A percentile compares a stretch with the other conserved stretches of the same genome.
Conservation (phyloP, 1,140 invertebrate genomes). For the Diorhabda sublineata region DNA sequence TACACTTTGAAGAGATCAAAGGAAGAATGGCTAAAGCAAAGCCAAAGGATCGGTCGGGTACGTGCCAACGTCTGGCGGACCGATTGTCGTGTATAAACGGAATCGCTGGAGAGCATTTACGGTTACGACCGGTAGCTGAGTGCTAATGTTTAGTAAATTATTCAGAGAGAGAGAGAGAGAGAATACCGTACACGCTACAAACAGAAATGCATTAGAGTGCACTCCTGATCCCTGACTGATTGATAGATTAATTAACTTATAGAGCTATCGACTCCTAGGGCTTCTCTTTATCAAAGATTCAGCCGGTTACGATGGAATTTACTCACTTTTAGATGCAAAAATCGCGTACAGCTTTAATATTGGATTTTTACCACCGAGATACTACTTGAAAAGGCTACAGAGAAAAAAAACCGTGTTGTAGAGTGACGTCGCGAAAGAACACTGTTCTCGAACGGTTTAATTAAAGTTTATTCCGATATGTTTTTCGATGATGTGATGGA, state of each 20-base stretch:
- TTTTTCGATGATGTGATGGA: neutral
- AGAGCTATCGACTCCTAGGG: conserved; percentile 27
- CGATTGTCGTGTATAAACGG: conserved; percentile 31
- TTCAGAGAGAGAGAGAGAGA: conserved; percentile 34
- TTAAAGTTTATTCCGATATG: conserved; percentile 8
- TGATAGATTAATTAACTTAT: conserved; percentile 42
- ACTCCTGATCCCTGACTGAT: conserved; percentile 38
- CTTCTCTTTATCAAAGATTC: conserved; percentile 28
- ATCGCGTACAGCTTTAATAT: conserved; percentile 18
- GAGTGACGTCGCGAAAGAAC: conserved; percentile 10
- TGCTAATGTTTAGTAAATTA: conserved; percentile 42
- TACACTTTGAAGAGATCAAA: conserved; percentile 18
- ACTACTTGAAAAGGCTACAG: conserved; percentile 10
- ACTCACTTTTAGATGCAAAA: conserved; percentile 22
- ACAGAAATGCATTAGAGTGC: conserved; percentile 41
- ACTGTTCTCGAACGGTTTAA: conserved; percentile 10
- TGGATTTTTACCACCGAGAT: conserved; percentile 7
- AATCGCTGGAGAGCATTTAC: conserved; percentile 38
- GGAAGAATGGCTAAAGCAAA: conserved; percentile 8
- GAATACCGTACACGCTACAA: conserved; percentile 28
- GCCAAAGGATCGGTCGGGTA: conserved; percentile 22
- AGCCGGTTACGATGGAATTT: conserved; percentile 24
- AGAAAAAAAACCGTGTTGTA: neutral
- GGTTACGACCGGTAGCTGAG: conserved; percentile 34
- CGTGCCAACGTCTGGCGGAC: conserved; percentile 21